Conservation (phyloP, 2,888 invertebrate species). For the Melieria omissa region DNA sequence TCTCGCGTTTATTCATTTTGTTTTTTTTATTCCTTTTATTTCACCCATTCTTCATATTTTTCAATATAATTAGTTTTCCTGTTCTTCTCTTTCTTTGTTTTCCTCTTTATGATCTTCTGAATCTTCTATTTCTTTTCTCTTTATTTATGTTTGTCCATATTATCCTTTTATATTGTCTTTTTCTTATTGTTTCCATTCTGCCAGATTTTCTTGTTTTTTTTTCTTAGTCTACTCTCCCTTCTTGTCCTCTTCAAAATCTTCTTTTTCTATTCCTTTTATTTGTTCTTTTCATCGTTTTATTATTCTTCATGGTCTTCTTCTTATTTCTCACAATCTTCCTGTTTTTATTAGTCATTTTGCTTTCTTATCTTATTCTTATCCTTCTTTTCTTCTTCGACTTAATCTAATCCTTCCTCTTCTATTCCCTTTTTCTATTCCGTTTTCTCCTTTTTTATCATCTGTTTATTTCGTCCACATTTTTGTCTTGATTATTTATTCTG, state of each 20-base stretch:
- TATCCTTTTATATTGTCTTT: too few species aligned
- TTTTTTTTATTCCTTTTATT: not conserved
- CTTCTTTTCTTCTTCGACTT: not conserved
- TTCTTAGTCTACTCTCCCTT: not conserved
- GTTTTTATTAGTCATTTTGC: not conserved
- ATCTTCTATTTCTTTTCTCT: too few species aligned
- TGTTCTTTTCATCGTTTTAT: not conserved
- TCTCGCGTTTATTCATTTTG: not conserved
- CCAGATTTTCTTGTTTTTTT: too few species aligned
- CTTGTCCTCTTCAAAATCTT: not conserved
- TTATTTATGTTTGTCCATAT: not conserved
- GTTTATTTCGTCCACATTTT: not conserved
- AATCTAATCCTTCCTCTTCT: not conserved
- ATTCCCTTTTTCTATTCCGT: not conserved
- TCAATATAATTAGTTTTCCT: not conserved
- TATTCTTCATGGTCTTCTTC: not conserved
- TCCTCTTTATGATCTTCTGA: not conserved
- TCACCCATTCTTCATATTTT: not conserved
- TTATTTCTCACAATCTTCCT: not conserved
- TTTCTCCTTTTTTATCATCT: not conserved
- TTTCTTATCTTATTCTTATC: not conserved
- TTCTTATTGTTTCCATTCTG: too few species aligned
- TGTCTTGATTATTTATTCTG: not conserved
- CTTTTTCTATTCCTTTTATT: not conserved
- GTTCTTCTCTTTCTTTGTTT: constrained; percentile 7